Conservation (phyloP, 2,797 vertebrate genomes). For the Schizothorax lantsangensis region DNA sequence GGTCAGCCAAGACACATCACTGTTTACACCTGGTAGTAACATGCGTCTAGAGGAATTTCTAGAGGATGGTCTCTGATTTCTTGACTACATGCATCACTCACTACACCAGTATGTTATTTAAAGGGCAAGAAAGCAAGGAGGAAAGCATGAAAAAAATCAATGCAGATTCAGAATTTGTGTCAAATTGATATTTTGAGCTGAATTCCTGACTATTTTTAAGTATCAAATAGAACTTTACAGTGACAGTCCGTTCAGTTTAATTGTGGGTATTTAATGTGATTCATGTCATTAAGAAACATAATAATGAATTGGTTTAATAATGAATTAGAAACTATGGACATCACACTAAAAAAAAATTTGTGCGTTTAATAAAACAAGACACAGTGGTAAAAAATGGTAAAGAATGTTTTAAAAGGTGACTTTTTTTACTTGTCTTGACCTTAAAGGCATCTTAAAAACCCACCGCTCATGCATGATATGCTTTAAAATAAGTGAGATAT, state of each 20-base stretch:
- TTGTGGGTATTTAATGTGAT: neutral
- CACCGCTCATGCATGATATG: too few species aligned
- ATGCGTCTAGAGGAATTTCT: neutral
- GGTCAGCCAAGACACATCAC: constrained; percentile 1
- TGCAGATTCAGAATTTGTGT: neutral
- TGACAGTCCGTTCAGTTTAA: neutral
- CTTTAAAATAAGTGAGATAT: too few species aligned
- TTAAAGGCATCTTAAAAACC: too few species aligned
- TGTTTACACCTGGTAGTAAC: constrained; percentile 19
- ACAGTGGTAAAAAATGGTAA: neutral
- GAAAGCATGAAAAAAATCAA: neutral
- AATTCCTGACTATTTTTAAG: neutral
- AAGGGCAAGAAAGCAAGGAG: neutral
- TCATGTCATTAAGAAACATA: neutral
- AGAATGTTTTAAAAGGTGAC: neutral
- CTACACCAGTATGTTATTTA: neutral
- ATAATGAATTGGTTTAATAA: neutral
- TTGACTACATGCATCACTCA: constrained; percentile 25
- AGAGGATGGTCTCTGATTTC: neutral
- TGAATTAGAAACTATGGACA: neutral
- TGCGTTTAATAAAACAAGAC: too few species aligned
- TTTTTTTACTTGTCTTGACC: neutral
- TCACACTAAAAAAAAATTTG: too few species aligned
- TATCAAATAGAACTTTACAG: neutral
- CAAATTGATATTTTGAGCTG: neutral